Evolutionary conservation across 1,140 invertebrate genomes (phyloP), one percentile per base, ranked within the genome.

Genomic region (Neotoxoptera formosana): DNA sequence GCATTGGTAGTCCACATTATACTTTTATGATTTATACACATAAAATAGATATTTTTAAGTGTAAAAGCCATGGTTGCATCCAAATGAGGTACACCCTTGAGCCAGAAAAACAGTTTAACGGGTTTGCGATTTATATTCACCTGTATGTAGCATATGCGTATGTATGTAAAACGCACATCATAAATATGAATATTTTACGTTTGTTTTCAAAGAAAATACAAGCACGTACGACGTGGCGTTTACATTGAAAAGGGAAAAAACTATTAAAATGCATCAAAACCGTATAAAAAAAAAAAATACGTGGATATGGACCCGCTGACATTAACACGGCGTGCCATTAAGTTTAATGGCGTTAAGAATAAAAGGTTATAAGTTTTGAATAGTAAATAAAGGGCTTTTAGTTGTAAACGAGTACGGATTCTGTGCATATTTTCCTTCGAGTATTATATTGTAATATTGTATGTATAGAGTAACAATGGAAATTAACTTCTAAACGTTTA

Each of bases 321-420:
- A 87, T 34, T n/a, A 88, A 88, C 48, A 88, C 47, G 87, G 48
- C 7, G n/a, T 84, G 23, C 87, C 48, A 53, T 88, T 88, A 53
- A 88, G 21, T 88, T 88, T 88, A 51, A 88, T 88, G 87, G 87
- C 47, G 87, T 88, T 51, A 88, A 88, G 48, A 88, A 88, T 88
- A 88, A 88, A 88, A 23, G 87, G 48, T 88, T 88, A 48, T 53
- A 34, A 88, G 87, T 88, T 88, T 51, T 88, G n/a, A 34, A 88
- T 53, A 41, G 48, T n/a, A 84, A 9, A 41, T 86, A 88, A 48
- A 88, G 48, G 87, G 87, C n/a, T 88, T 88, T 88, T 88, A 88
- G 45, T 84, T 47, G 36, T 48, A 47, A 47, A 87, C 45, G 7
- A 87, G 84, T 45, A 76, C 81, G 45, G 45, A 87, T 87, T 87